phyloP scores from a whole-genome alignment of 2,113 vertebrate genomes.

The Dendrocopos noguchii region DNA sequence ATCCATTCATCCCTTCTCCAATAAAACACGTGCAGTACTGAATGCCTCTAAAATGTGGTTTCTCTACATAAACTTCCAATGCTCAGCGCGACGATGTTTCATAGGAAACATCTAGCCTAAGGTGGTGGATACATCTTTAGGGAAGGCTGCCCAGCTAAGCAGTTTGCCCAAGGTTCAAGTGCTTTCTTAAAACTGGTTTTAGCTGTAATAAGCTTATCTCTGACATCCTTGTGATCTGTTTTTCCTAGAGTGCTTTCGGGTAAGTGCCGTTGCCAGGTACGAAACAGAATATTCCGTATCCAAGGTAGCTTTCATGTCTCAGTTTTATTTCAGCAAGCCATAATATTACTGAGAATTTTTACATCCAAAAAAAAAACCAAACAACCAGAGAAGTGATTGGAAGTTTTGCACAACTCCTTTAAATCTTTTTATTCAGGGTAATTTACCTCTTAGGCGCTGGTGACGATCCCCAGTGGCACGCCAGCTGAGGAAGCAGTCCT shows the following conservation, averaged over 20 bases:
- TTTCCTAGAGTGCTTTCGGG: not conserved
- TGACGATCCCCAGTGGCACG: not conserved
- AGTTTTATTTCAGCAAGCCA: not conserved
- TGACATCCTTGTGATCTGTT: not conserved
- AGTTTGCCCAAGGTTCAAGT: not conserved
- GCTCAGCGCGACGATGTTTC: not conserved
- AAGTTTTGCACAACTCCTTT: not conserved
- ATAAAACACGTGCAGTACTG: slow-evolving; percentile 34
- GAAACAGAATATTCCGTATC: not conserved
- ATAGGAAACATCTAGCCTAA: not conserved
- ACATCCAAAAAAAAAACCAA: not conserved
- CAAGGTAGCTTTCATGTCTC: not conserved
- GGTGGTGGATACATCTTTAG: not conserved
- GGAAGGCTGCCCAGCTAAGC: not conserved
- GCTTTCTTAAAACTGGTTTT: not conserved
- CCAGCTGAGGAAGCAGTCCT: not conserved
- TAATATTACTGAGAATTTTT: not conserved
- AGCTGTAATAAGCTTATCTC: not conserved
- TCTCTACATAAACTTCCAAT: not conserved
- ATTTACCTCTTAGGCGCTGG: not conserved
- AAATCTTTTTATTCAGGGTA: not conserved
- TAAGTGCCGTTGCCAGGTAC: not conserved
- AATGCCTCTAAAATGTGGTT: slow-evolving; percentile 31
- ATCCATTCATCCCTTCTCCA: not conserved
- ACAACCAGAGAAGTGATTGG: not conserved